Evolutionary conservation across 2,888 invertebrate species (phyloP).

Genomic region (Euproctis similis): DNA sequence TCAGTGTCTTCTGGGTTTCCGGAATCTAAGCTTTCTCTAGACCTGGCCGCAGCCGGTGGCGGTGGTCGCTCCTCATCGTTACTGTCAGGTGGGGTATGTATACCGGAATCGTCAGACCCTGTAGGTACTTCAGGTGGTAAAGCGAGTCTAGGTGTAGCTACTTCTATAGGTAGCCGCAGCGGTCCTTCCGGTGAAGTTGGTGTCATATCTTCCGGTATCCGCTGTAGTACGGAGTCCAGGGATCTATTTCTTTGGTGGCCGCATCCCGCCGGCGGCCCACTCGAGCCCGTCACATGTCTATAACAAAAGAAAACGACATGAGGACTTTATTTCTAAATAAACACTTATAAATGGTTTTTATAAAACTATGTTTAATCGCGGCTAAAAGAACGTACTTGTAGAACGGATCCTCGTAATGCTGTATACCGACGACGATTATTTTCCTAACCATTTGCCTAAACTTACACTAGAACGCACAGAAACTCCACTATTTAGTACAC

Average conservation of each 20-base stretch:
- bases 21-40: conserved; percentile 84
- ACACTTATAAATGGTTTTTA: conserved; percentile 1
- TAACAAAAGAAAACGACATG: conserved; percentile 38
- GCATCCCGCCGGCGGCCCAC: conserved; percentile 70
- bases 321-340: conserved; percentile 8
- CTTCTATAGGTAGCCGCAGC: conserved; percentile 53
- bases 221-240: conserved; percentile 90
- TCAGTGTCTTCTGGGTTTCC: conserved; percentile 79
- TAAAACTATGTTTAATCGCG: not conserved
- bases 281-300: conserved; percentile 67
- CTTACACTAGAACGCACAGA: conserved; percentile 30
- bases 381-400: conserved; percentile 51
- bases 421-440: conserved; percentile 64
- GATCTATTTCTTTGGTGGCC: conserved; percentile 92
- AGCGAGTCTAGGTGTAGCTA: conserved; percentile 75
- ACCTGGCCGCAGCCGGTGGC: conserved; percentile 73
- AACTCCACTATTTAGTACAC: conserved; percentile 37
- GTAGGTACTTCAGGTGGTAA: conserved; percentile 65
- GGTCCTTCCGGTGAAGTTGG: conserved; percentile 66
- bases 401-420: conserved; percentile 67
- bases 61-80: conserved; percentile 70
- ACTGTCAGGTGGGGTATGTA: conserved; percentile 66
- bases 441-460: conserved; percentile 63
- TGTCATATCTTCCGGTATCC: conserved; percentile 90
- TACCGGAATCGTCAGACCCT: conserved; percentile 89